These are phyloP conservation scores for Ceyx cyanopectus DNA, from an alignment of 2,113 vertebrate genomes.

Conservation along the genomic window DNA sequence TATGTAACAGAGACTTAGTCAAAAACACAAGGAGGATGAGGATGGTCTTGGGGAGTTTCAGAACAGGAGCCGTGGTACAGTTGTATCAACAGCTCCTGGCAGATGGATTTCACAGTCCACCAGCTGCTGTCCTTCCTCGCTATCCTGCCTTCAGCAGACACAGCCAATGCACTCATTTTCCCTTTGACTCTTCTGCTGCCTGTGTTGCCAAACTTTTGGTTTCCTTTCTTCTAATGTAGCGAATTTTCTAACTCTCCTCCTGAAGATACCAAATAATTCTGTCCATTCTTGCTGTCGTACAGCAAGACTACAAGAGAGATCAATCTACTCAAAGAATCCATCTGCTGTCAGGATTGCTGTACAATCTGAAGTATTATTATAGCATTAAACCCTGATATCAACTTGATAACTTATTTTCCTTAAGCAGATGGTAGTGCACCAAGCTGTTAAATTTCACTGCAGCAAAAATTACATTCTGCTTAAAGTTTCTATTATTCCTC, in stretches of 20 bases:
- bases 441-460: constrained; percentile 30
- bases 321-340: neutral
- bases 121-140: neutral
- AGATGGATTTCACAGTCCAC: neutral
- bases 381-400: neutral
- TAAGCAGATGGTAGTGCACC: constrained; percentile 12
- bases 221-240: neutral
- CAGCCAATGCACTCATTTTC: neutral
- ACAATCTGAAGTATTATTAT: neutral
- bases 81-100: neutral
- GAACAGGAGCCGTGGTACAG: neutral
- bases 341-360: neutral
- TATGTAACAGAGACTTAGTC: neutral
- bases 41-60: neutral
- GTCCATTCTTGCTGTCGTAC: neutral
- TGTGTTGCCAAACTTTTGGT: neutral
- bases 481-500: constrained; percentile 2
- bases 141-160: neutral
- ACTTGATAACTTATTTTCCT: neutral
- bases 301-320: neutral
- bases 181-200: neutral
- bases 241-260: neutral
- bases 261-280: neutral
- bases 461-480: neutral
- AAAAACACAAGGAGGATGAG: neutral